phyloP scores from a whole-genome alignment of 2,888 invertebrate genomes.

The Pyrrhia umbra region DNA sequence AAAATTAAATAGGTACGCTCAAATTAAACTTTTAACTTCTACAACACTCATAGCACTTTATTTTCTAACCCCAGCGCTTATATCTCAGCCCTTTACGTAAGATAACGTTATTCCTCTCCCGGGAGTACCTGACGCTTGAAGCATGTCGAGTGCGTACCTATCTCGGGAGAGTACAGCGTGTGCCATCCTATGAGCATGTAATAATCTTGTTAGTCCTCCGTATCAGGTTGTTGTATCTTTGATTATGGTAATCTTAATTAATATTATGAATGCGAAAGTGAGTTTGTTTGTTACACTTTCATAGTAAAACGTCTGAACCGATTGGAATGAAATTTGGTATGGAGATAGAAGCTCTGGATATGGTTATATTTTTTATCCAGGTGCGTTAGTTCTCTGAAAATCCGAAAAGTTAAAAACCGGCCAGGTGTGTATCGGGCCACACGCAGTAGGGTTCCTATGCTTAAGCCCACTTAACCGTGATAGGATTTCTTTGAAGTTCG shows the following conservation, averaged over 20 bases:
- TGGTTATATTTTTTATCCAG: too few relatives aligned
- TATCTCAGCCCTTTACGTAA: neutral
- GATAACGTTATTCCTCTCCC: constrained; percentile 36
- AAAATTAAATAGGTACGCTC: neutral
- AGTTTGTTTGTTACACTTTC: too few relatives aligned
- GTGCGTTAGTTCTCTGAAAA: too few relatives aligned
- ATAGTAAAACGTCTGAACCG: too few relatives aligned
- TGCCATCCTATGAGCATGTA: constrained; percentile 29
- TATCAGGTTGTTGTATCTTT: constrained; percentile 1
- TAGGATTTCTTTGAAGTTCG: too few relatives aligned
- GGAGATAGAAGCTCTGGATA: too few relatives aligned
- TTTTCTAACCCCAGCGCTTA: constrained; percentile 3
- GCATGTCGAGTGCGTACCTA: constrained; percentile 43
- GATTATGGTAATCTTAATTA: constrained; percentile 11
- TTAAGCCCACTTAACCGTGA: too few relatives aligned
- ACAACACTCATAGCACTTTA: neutral
- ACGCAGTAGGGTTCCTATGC: too few relatives aligned
- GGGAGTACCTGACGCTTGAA: constrained; percentile 51
- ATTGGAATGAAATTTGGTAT: too few relatives aligned
- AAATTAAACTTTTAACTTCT: neutral
- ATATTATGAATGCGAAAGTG: too few relatives aligned
- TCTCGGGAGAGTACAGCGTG: constrained; percentile 30
- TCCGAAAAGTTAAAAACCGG: too few relatives aligned
- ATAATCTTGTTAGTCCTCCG: constrained; percentile 39
- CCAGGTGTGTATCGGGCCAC: too few relatives aligned